Conservation (phyloP, 2,113 vertebrate genomes). For the Leuciscus idus region DNA sequence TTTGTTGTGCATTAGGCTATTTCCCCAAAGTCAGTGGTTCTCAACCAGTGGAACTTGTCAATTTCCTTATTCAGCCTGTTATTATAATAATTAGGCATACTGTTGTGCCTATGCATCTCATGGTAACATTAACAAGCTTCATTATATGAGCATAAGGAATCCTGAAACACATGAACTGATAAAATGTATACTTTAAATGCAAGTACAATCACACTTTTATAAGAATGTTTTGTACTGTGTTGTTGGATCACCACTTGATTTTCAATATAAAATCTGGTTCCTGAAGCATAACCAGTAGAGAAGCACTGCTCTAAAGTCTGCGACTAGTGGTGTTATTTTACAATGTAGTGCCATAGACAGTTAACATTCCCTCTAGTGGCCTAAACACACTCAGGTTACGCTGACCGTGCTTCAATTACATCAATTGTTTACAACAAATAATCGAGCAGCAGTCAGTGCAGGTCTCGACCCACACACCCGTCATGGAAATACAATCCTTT, state of each 20-base stretch:
- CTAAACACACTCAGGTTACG: constrained; percentile 71
- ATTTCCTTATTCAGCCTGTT: neutral
- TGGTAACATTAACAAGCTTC: neutral
- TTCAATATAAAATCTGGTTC: neutral
- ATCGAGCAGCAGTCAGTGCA: constrained; percentile 65
- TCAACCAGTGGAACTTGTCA: neutral
- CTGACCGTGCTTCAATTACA: constrained; percentile 66
- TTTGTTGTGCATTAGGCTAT: neutral
- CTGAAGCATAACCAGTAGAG: constrained; percentile 1
- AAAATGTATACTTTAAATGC: neutral
- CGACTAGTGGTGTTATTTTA: constrained; percentile 38
- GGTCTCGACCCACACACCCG: constrained; percentile 51
- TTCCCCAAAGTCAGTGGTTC: neutral
- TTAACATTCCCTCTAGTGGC: constrained; percentile 59
- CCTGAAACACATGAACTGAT: neutral
- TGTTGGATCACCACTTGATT: neutral
- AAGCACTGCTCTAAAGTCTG: neutral
- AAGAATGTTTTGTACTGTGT: neutral
- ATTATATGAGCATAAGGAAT: neutral
- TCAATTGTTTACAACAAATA: constrained; percentile 70
- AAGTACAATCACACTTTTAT: neutral
- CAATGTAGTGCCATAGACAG: constrained; percentile 61
- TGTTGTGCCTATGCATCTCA: neutral
- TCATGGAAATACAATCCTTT: constrained; percentile 57
- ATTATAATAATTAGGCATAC: neutral